Evolutionary conservation across 1,140 invertebrate species (phyloP).

Genomic region (Himalopsyche phryganea): DNA sequence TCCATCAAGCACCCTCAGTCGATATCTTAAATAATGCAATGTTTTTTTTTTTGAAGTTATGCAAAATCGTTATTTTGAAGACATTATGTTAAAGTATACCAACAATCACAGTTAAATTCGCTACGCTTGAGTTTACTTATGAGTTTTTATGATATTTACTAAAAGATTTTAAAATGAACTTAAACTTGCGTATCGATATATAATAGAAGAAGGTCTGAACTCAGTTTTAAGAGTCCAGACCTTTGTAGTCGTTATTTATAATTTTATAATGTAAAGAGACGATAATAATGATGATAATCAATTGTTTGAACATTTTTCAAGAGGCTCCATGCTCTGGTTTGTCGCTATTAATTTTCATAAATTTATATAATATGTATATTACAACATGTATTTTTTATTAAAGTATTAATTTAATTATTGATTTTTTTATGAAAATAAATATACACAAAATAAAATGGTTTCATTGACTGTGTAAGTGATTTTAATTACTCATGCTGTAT

Average conservation of each 20-base stretch:
- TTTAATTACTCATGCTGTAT: no score
- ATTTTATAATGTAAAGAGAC: neutral
- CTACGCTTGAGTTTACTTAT: neutral
- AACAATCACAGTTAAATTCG: neutral
- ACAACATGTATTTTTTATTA: constrained; percentile 9
- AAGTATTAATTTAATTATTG: constrained; percentile 9
- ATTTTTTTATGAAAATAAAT: constrained; percentile 16
- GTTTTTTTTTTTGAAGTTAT: no score
- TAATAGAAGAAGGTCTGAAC: neutral
- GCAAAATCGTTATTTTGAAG: neutral
- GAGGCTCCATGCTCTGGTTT: no score
- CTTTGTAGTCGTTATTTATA: neutral
- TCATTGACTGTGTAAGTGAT: no score
- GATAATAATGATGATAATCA: neutral
- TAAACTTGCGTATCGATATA: no score
- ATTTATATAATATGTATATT: neutral
- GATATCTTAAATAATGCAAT: no score
- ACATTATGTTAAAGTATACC: neutral
- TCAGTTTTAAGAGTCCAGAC: constrained; percentile 16
- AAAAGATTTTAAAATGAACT: neutral
- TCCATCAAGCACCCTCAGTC: no score
- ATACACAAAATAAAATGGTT: neutral
- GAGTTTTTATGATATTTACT: neutral
- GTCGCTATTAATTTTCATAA: no score
- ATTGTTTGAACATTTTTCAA: neutral